Evolutionary conservation across 1,140 invertebrate species (phyloP).

Genomic region (Macrosteles quadrilineatus): DNA sequence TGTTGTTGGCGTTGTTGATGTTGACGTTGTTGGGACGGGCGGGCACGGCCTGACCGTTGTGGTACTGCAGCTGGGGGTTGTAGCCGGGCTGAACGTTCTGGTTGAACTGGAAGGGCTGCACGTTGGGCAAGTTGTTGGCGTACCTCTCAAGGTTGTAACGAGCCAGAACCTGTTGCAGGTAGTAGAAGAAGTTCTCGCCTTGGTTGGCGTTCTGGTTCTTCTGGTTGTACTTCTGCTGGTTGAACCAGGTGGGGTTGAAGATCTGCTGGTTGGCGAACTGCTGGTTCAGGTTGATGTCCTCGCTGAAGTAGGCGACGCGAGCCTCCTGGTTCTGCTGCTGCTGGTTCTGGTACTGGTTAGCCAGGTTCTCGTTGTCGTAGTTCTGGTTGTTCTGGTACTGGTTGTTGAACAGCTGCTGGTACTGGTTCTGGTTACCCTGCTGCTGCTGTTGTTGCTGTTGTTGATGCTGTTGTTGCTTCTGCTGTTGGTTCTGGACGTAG

Average conservation of each 20-base stretch:
- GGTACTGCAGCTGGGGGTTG: slow-evolving; percentile 34
- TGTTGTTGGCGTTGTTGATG: slow-evolving; percentile 18
- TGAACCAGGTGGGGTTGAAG: slow-evolving; percentile 65
- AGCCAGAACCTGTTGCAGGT: slow-evolving; percentile 60
- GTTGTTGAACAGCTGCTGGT: slow-evolving; percentile 53
- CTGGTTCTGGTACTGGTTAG: slow-evolving; percentile 55
- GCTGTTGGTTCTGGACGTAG: slow-evolving; percentile 6
- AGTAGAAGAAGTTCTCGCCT: slow-evolving; percentile 62
- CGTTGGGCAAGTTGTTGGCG: slow-evolving; percentile 61
- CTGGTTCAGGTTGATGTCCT: slow-evolving; percentile 59
- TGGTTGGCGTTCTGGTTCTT: slow-evolving; percentile 51
- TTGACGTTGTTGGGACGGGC: slow-evolving; percentile 31
- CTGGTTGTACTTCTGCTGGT: slow-evolving; percentile 49
- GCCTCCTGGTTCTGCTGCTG: slow-evolving; percentile 37
- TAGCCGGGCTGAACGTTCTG: slow-evolving; percentile 42
- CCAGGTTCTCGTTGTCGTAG: slow-evolving; percentile 56
- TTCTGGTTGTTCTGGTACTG: slow-evolving; percentile 51
- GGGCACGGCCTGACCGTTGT: slow-evolving; percentile 30
- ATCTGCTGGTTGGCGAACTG: slow-evolving; percentile 54
- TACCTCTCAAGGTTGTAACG: slow-evolving; percentile 69
- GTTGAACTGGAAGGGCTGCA: slow-evolving; percentile 58
- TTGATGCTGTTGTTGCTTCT: slow-evolving; percentile 5
- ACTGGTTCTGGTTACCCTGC: neutral
- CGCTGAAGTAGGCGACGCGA: slow-evolving; percentile 68
- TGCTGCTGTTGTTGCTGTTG: slow-evolving; percentile 13